Conservation (phyloP, 2,888 invertebrate species). For the Oscheius sp. region DNA sequence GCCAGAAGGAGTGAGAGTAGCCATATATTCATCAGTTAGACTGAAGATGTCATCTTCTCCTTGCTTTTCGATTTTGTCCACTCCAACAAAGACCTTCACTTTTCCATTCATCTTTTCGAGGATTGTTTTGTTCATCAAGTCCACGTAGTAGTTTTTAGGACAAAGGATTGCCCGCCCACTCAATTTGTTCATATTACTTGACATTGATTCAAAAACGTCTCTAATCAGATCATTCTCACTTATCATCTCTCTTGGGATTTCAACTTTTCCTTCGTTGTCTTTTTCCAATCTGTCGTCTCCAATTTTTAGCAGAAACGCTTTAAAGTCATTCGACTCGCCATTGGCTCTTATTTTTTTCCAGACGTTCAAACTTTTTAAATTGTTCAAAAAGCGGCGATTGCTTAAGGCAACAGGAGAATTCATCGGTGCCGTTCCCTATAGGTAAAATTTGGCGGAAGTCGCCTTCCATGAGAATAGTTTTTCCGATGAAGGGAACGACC, state of each 20-base stretch:
- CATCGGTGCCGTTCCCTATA: conserved; percentile 1
- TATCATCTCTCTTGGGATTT: not conserved
- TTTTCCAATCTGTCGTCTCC: conserved; percentile 25
- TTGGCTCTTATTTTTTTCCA: conserved; percentile 25
- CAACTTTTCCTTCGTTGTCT: conserved; percentile 18
- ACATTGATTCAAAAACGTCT: conserved; percentile 20
- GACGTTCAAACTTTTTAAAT: conserved; percentile 12
- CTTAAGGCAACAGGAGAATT: conserved; percentile 29
- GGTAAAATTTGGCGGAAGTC: conserved; percentile 39
- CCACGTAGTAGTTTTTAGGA: conserved; percentile 26
- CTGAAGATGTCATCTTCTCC: not conserved
- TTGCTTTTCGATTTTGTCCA: not conserved
- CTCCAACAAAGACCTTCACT: not conserved
- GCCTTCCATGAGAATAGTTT: conserved; percentile 31
- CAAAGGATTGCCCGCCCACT: conserved; percentile 22
- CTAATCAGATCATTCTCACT: not conserved
- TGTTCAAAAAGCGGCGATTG: conserved; percentile 5
- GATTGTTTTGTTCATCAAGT: conserved; percentile 23
- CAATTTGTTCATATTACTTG: not conserved
- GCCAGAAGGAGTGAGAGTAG: conserved; percentile 26
- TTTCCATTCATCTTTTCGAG: conserved; percentile 21
- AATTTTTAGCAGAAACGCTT: conserved; percentile 22
- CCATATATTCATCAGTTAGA: conserved; percentile 24
- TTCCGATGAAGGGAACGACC: conserved; percentile 35
- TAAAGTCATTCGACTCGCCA: not conserved